Base-by-base conservation (phyloP, 2,113 vertebrate species). In the Engystomops pustulosus region DNA sequence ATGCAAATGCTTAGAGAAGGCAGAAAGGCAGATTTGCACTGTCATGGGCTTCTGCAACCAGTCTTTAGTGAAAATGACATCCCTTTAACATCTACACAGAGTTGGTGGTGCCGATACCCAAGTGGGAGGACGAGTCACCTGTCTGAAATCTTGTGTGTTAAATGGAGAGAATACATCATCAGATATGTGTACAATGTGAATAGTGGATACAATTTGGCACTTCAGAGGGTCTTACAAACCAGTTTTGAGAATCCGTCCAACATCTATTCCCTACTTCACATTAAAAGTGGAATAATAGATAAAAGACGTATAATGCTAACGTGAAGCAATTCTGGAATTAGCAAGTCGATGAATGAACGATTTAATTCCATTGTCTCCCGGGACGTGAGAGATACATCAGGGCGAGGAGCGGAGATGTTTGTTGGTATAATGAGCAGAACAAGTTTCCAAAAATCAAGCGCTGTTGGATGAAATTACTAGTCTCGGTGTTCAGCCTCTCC, bases 401-500 rank as follows among this genome's bases (percentile, higher is more conserved):
- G 62, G 41, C 67, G 25, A 23, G 34, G 34, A 45, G 8, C 36
- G 6, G 47, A n/a, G 11, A 20, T 45, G 65, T 44, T 79, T 83
- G 76, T 79, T 85, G 23, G 32, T 47, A 17, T 15, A 75, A 76
- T 72, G 45, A 32, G 32, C 36, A n/a, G 14, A 70, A 62, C 72
- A 77, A 75, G 32, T 67, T 81, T 65, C 47, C 36, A 49, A 71
- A 49, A 83, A 82, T 89, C 79, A 86, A 87, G 65, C 80, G 80
- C 62, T 85, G 83, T 41, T 79, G 83, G 49, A n/a, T 85, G 84
- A 90, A 94, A 94, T 93, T 93, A 90, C 90, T 86, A 88, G 88
- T 88, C 88, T 85, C 2, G 78, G 85, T 85, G 87, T 83, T 85
- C 87, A 88, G 85, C 67, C 87, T 88, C 87, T 86, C 86, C 88